A percentile compares a stretch with the other conserved stretches of the same genome.
Conservation (phyloP, 2,888 invertebrate species). For the Idaea biselata region DNA sequence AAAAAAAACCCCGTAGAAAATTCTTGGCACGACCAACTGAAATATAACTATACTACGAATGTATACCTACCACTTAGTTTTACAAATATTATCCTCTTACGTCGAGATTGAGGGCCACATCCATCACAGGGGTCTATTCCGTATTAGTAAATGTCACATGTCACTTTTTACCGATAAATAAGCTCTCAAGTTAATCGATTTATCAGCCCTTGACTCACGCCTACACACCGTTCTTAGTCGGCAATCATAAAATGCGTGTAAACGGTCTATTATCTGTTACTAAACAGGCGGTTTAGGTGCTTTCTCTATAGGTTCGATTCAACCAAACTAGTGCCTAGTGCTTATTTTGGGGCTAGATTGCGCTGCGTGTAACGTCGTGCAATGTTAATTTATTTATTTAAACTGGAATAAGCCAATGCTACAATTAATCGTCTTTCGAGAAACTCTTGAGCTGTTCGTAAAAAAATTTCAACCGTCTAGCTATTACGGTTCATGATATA, state of each 20-base stretch:
- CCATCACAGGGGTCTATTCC: neutral
- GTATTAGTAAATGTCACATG: neutral
- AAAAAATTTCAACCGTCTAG: too few species aligned
- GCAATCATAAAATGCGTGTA: neutral
- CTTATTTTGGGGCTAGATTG: too few species aligned
- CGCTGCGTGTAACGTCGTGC: too few species aligned
- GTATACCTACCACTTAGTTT: neutral
- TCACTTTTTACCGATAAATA: conserved; percentile 1
- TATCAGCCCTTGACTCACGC: neutral
- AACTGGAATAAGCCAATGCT: too few species aligned
- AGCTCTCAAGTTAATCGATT: neutral
- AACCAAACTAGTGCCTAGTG: too few species aligned
- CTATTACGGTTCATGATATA: too few species aligned
- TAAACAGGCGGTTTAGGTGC: neutral
- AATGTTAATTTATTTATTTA: too few species aligned
- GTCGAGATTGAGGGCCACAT: neutral
- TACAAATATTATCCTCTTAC: neutral
- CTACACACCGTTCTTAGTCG: neutral
- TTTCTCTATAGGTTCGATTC: too few species aligned
- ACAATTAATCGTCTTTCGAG: too few species aligned
- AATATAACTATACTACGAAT: neutral
- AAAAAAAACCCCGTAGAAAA: neutral
- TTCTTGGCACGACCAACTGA: neutral
- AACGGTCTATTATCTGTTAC: neutral
- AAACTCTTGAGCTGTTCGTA: too few species aligned